Conservation (phyloP, 2,888 invertebrate species). For the Drosophila flavopinicola region DNA sequence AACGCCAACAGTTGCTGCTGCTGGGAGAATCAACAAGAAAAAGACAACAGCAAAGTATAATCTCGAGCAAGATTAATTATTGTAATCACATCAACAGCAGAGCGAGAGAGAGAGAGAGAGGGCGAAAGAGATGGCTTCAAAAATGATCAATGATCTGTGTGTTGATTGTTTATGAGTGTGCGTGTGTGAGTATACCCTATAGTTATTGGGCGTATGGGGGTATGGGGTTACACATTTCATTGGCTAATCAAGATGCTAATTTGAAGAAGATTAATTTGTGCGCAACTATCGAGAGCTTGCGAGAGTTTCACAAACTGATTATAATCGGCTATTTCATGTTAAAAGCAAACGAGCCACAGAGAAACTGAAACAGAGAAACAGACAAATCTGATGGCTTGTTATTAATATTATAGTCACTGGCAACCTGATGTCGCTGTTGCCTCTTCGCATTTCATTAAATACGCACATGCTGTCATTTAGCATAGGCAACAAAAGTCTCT, state of each 20-base stretch:
- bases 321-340: slow-evolving; percentile 52
- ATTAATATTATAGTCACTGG: slow-evolving; percentile 37
- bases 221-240: slow-evolving; percentile 74
- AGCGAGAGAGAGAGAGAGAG: slow-evolving; percentile 18
- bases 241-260: slow-evolving; percentile 82
- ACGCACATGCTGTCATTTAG: slow-evolving; percentile 32
- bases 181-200: slow-evolving; percentile 20
- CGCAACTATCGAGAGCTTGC: slow-evolving; percentile 53
- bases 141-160: slow-evolving; percentile 71
- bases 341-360: no score
- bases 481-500: slow-evolving; percentile 9
- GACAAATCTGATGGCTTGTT: slow-evolving; percentile 56
- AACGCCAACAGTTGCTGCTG: slow-evolving; percentile 50
- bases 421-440: slow-evolving; percentile 43
- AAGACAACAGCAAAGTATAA: slow-evolving; percentile 46
- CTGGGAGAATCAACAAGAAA: slow-evolving; percentile 30
- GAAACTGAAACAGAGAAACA: slow-evolving; percentile 10
- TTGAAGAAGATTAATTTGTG: slow-evolving; percentile 81
- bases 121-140: not conserved
- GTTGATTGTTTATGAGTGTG: slow-evolving; percentile 69
- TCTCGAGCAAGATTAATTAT: slow-evolving; percentile 82
- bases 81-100: slow-evolving; percentile 82
- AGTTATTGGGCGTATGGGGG: slow-evolving; percentile 27
- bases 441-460: slow-evolving; percentile 67
- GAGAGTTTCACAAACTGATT: slow-evolving; percentile 48